Conservation (phyloP, 92 coral and sea anemone genomes). For the Epizoanthus stellaris region DNA sequence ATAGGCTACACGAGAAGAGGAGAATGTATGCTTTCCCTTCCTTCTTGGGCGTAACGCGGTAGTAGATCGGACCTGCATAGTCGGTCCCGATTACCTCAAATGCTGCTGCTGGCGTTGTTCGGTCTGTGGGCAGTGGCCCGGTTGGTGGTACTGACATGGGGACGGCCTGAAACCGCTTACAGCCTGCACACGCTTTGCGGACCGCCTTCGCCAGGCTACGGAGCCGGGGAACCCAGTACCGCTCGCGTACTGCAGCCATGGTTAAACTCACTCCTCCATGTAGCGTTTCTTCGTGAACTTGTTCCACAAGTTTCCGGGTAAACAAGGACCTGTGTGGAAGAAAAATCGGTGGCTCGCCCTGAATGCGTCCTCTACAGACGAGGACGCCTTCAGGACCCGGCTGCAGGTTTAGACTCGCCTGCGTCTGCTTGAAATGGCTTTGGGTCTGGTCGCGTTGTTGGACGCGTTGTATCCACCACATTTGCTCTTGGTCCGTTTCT, state of each 20-base stretch:
- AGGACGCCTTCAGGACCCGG: constrained; percentile 1
- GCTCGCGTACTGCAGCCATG: not conserved
- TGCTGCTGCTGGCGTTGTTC: no score
- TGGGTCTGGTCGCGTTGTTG: not conserved
- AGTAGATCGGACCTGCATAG: not conserved
- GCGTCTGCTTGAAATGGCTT: constrained; percentile 15
- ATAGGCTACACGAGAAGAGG: not conserved
- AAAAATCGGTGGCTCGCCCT: constrained; percentile 5
- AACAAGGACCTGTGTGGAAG: constrained; percentile 28
- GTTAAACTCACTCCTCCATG: no score
- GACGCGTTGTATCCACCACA: constrained; percentile 15
- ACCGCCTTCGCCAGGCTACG: constrained; percentile 24
- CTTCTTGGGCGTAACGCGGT: not conserved
- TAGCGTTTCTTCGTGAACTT: no score
- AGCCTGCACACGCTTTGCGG: constrained; percentile 27
- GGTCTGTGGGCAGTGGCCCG: constrained; percentile 8
- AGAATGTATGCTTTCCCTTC: not conserved
- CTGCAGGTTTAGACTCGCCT: constrained; percentile 7
- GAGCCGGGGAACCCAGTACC: constrained; percentile 31
- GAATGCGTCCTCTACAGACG: not conserved
- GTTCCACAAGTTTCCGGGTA: constrained; percentile 13
- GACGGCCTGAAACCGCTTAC: constrained; percentile 11
- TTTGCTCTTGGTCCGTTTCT: not conserved
- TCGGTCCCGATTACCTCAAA: no score
- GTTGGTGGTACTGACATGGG: constrained; percentile 27